phyloP scores from a whole-genome alignment of 37 sponge, comb jelly and placozoan genomes.

The Axinella damicornis region DNA sequence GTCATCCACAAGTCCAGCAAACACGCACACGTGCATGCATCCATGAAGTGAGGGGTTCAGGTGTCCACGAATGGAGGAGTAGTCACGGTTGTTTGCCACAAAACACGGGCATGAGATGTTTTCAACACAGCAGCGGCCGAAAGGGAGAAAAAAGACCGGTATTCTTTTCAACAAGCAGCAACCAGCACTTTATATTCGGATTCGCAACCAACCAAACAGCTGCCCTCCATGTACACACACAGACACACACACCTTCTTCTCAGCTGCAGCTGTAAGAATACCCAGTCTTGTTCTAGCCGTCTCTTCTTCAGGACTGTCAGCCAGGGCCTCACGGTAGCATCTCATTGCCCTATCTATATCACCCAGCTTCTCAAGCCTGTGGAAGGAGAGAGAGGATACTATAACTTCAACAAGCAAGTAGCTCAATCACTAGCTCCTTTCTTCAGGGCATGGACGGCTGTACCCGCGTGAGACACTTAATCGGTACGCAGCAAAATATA shows the following conservation, averaged over 20 bases:
- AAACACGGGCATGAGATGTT: not conserved
- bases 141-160: not conserved
- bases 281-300: conserved; percentile 47
- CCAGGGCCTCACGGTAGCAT: conserved; percentile 64
- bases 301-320: conserved; percentile 44
- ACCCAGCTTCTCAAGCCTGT: conserved; percentile 68
- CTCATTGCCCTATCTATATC: conserved; percentile 37
- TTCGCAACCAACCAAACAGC: not conserved
- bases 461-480: not conserved
- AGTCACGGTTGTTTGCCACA: not conserved
- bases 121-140: not conserved
- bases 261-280: conserved; percentile 9
- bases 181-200: not conserved
- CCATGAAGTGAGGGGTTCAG: no score
- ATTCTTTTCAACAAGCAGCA: not conserved
- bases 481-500: not conserved
- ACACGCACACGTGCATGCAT: no score
- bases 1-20: no score
- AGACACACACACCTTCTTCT: conserved; percentile 59
- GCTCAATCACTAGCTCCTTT: no score
- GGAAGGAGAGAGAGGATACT: not conserved
- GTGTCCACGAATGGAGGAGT: no score
- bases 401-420: no score
- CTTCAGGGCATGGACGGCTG: no score
- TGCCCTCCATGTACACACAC: not conserved